Percentiles rank a stretch among this genome's conserved stretches.
These are phyloP conservation scores for Regulus satrapa DNA, from an alignment of 2,113 vertebrate genomes.

Conservation along the genomic window DNA sequence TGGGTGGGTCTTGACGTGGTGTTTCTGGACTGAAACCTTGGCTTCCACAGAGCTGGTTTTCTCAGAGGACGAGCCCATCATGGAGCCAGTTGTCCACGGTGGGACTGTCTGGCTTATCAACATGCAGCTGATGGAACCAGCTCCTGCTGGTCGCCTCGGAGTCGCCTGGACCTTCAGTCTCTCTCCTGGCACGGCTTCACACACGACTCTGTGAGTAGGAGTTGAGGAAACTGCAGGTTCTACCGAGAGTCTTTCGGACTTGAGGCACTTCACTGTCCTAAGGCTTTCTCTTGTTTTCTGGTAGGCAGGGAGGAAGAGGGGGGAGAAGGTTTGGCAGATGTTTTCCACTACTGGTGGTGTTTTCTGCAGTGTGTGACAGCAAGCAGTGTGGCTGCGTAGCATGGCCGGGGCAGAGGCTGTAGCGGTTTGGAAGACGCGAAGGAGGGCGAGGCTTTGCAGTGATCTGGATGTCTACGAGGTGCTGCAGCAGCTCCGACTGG, in stretches of 20 bases:
- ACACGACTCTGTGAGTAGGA: neutral
- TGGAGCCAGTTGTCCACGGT: neutral
- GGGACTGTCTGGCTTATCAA: neutral
- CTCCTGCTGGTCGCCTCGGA: neutral
- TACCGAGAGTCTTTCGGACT: neutral
- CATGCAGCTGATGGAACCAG: neutral
- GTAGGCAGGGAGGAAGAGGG: neutral
- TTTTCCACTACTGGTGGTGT: neutral
- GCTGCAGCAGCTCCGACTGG: slow-evolving; percentile 26
- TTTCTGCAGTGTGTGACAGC: slow-evolving; percentile 8
- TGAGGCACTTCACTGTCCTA: neutral
- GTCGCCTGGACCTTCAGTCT: neutral
- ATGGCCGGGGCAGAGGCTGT: slow-evolving; percentile 35
- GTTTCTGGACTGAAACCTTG: neutral
- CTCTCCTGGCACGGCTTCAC: neutral
- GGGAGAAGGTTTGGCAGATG: neutral
- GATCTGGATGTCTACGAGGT: slow-evolving; percentile 3
- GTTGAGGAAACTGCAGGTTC: neutral
- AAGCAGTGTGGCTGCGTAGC: slow-evolving; percentile 3
- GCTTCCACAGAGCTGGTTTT: neutral
- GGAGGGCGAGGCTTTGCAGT: slow-evolving; percentile 43
- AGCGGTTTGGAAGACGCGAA: neutral
- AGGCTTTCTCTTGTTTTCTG: neutral
- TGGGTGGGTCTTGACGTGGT: neutral
- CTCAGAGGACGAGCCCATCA: neutral